Evolutionary conservation across 2,797 vertebrate species (phyloP), one percentile per base, ranked within the genome.

Genomic region (Parauchenoglanis ngamensis): DNA sequence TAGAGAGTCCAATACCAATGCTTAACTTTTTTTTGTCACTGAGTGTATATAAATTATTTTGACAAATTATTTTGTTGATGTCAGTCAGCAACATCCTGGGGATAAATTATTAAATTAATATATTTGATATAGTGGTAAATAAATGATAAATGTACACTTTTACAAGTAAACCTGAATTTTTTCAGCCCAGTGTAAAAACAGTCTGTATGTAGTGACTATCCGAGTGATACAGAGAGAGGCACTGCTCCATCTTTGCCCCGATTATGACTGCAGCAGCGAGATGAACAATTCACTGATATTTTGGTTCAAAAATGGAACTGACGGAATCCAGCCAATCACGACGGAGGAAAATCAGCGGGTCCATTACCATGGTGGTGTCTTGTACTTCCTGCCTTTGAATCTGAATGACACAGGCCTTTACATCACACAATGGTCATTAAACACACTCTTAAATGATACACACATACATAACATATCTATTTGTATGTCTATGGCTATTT

Each of bases 151-250:
- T 72, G 7, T 19, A 17, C 7, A 11, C 10, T 54, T 12, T 57
- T 35, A 6, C 6, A 2, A 63, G 13, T 46, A 65, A 82, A 4
- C 19, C 3, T 80, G 21, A 61, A 4, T 61, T 21, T 79, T 82
- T 86, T 70, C 65, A 90, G 90, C 46, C 23, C 0, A 3, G 11
- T 90, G 90, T 83, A 0, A 63, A 57, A 23, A 0, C 10, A 0
- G 0, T 1, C 1, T 28, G 1, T 0, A 0, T 0, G 4, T 0
- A 1, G 0, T 1, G 0, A 1, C 0, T 5, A 0, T 65, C 35
- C 0, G 0, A 12, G 86, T 75, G 25, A 88, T 63, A 75, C 59
- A 88, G 54, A 87, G 85, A 54, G 90, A 90, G 72, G 87, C 31
- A 0, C 12, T 89, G 59, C 40, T 52, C 46, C 52, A 73, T 0